A percentile compares a stretch with the other conserved stretches of the same genome.
Evolutionary conservation across 2,888 invertebrate genomes (phyloP).

Genomic region (Cistogaster globosa): DNA sequence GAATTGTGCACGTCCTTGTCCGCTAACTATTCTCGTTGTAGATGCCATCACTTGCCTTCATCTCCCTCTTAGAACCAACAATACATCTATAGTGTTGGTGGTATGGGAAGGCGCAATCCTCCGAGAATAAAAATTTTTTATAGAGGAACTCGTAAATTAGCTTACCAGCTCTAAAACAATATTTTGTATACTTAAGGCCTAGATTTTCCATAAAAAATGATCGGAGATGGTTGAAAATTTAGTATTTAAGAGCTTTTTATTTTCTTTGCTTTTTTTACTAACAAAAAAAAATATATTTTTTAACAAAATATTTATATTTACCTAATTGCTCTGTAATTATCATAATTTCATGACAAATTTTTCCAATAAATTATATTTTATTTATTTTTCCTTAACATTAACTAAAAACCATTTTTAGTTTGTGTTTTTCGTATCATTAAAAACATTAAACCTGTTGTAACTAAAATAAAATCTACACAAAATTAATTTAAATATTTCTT

Average conservation of each 20-base stretch:
- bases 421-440: background rate
- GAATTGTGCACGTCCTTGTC: no score
- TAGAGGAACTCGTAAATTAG: no score
- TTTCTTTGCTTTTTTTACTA: background rate
- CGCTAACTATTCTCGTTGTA: no score
- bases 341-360: conserved; percentile 53
- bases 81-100: no score
- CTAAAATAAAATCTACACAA: conserved; percentile 32
- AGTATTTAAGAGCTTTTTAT: background rate
- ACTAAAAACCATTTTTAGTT: background rate
- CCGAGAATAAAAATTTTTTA: no score
- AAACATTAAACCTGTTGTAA: conserved; percentile 40
- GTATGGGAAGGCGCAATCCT: no score
- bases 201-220: no score
- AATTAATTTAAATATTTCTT: conserved; percentile 68
- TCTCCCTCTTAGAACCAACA: no score
- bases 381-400: conserved; percentile 1
- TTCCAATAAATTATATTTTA: conserved; percentile 9
- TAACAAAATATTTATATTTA: background rate
- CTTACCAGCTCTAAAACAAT: no score
- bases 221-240: no score
- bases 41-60: no score
- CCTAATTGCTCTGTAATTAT: conserved; percentile 58
- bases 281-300: background rate
- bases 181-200: no score